A percentile compares a stretch with the other conserved stretches of the same genome.
phyloP scores from a whole-genome alignment of 2,888 invertebrate genomes.

The Tanypteryx hageni region DNA sequence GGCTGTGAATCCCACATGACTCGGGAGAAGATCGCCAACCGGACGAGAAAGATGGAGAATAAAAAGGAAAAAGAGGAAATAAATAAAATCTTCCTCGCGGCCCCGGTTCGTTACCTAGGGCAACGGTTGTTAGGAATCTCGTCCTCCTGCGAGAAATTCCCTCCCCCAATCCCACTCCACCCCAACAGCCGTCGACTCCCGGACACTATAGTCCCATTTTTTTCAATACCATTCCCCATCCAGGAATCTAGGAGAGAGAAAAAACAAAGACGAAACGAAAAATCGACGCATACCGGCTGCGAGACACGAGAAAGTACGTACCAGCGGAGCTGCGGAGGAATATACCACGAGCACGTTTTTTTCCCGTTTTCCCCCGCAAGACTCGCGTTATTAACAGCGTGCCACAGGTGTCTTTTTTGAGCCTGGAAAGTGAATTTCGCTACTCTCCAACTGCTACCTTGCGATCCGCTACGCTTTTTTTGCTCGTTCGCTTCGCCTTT shows the following conservation, averaged over 20 bases:
- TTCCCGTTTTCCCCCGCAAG: not conserved
- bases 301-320: not conserved
- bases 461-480: not conserved
- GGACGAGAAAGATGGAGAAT: too few relatives aligned
- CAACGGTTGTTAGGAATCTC: too few relatives aligned
- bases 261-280: not conserved
- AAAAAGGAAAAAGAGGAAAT: too few relatives aligned
- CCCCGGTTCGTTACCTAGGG: too few relatives aligned
- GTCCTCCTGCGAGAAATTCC: too few relatives aligned
- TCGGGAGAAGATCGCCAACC: too few relatives aligned
- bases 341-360: not conserved
- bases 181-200: too few relatives aligned
- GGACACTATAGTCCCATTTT: too few relatives aligned
- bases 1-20: too few relatives aligned
- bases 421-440: not conserved
- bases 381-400: not conserved
- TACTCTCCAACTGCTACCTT: not conserved
- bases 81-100: too few relatives aligned
- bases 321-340: not conserved
- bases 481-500: not conserved
- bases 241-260: not conserved
- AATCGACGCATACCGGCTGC: not conserved
- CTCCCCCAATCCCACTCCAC: too few relatives aligned
- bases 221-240: not conserved
- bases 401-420: slow-evolving; percentile 9